phyloP scores from a whole-genome alignment of 2,113 vertebrate genomes.

The Pluvianellus socialis region DNA sequence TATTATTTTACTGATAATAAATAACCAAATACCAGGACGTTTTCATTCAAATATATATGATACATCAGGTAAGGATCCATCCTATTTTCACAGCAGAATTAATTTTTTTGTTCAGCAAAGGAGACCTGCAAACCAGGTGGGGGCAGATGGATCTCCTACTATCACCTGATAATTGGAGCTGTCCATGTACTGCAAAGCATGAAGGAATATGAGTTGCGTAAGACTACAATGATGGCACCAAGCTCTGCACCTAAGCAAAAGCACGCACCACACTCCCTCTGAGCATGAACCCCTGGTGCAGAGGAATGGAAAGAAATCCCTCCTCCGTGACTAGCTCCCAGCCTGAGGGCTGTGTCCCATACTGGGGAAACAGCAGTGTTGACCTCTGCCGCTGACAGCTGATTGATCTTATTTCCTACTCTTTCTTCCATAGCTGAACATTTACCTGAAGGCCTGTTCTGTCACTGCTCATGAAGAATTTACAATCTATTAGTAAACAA shows the following conservation, averaged over 20 bases:
- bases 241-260: neutral
- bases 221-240: neutral
- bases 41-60: neutral
- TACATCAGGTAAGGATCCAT: neutral
- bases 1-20: neutral
- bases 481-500: neutral
- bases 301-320: neutral
- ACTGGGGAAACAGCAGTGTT: neutral
- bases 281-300: neutral
- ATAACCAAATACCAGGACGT: neutral
- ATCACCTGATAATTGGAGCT: neutral
- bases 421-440: neutral
- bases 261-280: neutral
- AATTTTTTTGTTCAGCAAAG: neutral
- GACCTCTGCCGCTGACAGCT: neutral
- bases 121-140: neutral
- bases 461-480: neutral
- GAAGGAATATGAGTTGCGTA: rapidly evolving
- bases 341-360: neutral
- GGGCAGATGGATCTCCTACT: too few relatives aligned
- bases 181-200: rapidly evolving
- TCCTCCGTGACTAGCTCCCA: neutral
- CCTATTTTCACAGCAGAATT: neutral
- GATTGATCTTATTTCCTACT: neutral
- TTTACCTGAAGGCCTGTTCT: neutral